phyloP scores from a whole-genome alignment of 2,888 invertebrate species.

The Dicycla oo region DNA sequence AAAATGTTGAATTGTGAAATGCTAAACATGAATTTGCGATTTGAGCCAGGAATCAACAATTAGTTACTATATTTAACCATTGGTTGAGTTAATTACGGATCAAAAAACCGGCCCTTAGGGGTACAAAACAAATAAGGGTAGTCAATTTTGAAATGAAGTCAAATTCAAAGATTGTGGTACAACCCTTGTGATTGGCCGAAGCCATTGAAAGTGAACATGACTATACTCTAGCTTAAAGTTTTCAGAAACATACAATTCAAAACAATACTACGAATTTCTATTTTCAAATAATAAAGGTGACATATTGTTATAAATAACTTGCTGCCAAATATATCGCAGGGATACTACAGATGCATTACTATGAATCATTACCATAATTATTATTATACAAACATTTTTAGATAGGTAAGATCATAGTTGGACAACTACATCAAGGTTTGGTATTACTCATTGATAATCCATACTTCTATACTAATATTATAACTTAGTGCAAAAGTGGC shows the following conservation, averaged over 20 bases:
- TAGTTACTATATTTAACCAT: too few species aligned
- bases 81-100: too few species aligned
- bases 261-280: constrained; percentile 6
- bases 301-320: constrained; percentile 40
- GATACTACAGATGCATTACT: constrained; percentile 16
- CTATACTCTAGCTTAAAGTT: neutral
- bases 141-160: neutral
- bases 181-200: neutral
- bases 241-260: constrained; percentile 2
- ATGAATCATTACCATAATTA: constrained; percentile 46
- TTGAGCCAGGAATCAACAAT: too few species aligned
- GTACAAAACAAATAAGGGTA: neutral
- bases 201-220: neutral
- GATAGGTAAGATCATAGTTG: constrained; percentile 18
- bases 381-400: constrained; percentile 26
- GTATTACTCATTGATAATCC: constrained; percentile 28
- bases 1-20: too few species aligned
- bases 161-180: neutral
- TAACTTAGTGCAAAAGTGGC: neutral
- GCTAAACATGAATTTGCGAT: too few species aligned
- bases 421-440: constrained; percentile 11
- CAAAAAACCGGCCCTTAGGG: too few species aligned
- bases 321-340: constrained; percentile 25
- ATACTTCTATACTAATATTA: neutral
- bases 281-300: constrained; percentile 14